A percentile compares a stretch with the other conserved stretches of the same genome.
Evolutionary conservation across 2,888 invertebrate genomes (phyloP).

Genomic region (Calameuta filiformis): DNA sequence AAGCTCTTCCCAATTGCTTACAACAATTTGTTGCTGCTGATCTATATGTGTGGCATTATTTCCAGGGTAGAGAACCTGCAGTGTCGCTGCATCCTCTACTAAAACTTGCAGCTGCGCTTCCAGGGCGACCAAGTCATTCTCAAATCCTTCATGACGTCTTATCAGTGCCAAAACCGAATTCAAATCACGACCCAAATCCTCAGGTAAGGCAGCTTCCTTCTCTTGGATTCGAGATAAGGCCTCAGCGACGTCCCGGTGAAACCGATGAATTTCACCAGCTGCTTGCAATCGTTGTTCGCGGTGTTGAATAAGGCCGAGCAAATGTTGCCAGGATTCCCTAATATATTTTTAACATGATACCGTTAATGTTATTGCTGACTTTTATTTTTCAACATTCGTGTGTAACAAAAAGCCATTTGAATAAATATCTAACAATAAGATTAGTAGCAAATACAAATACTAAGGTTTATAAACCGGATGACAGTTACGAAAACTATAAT

Average conservation of each 20-base stretch:
- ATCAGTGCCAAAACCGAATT: constrained; percentile 86
- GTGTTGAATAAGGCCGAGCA: constrained; percentile 87
- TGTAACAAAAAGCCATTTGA: neutral
- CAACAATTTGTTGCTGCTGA: constrained; percentile 86
- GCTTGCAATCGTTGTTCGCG: constrained; percentile 90
- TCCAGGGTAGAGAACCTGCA: constrained; percentile 90
- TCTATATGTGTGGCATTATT: constrained; percentile 91
- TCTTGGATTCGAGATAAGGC: constrained; percentile 90
- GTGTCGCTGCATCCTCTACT: constrained; percentile 90
- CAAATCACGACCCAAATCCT: constrained; percentile 84
- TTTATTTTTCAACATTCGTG: neutral
- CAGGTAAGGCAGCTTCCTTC: constrained; percentile 86
- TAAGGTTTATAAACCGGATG: neutral
- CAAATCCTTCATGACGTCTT: constrained; percentile 90
- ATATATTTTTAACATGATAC: constrained; percentile 17
- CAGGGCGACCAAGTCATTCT: constrained; percentile 91
- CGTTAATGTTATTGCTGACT: neutral
- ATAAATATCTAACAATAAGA: neutral
- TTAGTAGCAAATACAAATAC: neutral
- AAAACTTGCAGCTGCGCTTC: constrained; percentile 92
- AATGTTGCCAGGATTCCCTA: constrained; percentile 87
- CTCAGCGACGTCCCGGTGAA: constrained; percentile 95
- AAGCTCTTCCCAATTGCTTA: constrained; percentile 87
- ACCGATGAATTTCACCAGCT: constrained; percentile 96
- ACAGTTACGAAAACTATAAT: neutral